These are phyloP conservation scores for Hydriomena furcata DNA, from an alignment of 2,888 invertebrate genomes.

Conservation along the genomic window DNA sequence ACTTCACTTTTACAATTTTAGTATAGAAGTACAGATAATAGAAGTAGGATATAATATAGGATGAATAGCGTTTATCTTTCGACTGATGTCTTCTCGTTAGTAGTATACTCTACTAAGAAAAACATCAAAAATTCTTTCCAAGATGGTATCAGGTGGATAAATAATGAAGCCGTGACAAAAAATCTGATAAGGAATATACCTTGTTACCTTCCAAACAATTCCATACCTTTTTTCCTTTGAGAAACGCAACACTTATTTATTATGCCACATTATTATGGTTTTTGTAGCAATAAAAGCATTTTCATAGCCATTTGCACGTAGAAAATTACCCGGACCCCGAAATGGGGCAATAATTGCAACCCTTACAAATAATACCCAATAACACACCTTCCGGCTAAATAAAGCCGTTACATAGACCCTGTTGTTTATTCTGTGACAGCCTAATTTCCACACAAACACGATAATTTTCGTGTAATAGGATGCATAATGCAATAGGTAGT, in stretches of 20 bases:
- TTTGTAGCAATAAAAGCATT: constrained; percentile 5
- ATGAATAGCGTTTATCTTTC: too few relatives aligned
- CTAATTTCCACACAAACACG: constrained; percentile 22
- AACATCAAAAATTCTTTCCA: too few relatives aligned
- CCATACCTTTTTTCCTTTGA: too few relatives aligned
- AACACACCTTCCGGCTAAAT: constrained; percentile 22
- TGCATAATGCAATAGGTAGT: constrained; percentile 24
- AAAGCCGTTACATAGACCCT: constrained; percentile 13
- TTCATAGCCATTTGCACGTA: constrained; percentile 18
- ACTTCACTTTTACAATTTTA: too few relatives aligned
- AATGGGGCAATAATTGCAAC: constrained; percentile 23
- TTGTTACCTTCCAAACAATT: too few relatives aligned
- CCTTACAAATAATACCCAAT: constrained; percentile 20
- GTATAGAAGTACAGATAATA: too few relatives aligned
- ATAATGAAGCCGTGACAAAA: background rate
- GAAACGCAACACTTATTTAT: background rate
- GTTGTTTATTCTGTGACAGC: constrained; percentile 11
- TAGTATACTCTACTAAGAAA: too few relatives aligned
- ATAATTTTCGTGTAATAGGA: constrained; percentile 11
- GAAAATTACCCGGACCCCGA: constrained; percentile 14
- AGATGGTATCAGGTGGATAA: too few relatives aligned
- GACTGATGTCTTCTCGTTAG: too few relatives aligned
- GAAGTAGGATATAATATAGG: too few relatives aligned
- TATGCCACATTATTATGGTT: background rate
- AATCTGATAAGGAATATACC: too few relatives aligned